Evolutionary conservation across 2,113 vertebrate species (phyloP).

Genomic region (Gasterosteus aculeatus): DNA sequence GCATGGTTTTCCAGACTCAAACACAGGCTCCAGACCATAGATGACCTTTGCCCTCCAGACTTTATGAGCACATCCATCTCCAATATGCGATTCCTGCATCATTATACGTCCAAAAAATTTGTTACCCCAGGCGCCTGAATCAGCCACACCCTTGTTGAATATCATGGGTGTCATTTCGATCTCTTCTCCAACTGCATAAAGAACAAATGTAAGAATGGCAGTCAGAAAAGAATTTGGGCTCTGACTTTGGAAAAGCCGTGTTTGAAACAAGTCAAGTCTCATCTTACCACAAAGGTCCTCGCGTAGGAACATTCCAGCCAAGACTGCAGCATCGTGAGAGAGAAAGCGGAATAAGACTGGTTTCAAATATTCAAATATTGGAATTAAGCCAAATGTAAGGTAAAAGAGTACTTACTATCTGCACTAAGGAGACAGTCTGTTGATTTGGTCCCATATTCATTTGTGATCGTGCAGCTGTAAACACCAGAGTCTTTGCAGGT

Average conservation of each 20-base stretch:
- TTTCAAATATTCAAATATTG: neutral
- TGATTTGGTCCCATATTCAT: constrained; percentile 87
- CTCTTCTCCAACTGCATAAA: constrained; percentile 91
- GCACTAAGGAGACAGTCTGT: constrained; percentile 91
- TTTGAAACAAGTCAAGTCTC: constrained; percentile 5
- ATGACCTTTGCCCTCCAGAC: constrained; percentile 92
- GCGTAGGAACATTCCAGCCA: constrained; percentile 86
- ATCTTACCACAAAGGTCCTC: constrained; percentile 92
- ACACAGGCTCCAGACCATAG: constrained; percentile 94
- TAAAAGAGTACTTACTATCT: constrained; percentile 80
- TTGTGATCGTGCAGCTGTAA: constrained; percentile 90
- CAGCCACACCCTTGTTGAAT: constrained; percentile 92
- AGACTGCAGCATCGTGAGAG: constrained; percentile 76
- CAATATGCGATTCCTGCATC: constrained; percentile 84
- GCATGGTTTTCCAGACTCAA: constrained; percentile 91
- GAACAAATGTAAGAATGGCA: neutral
- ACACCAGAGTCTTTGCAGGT: constrained; percentile 88
- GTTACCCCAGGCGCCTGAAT: constrained; percentile 90
- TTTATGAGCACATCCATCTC: constrained; percentile 83
- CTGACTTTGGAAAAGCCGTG: neutral
- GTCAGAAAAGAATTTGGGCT: neutral
- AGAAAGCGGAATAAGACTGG: neutral
- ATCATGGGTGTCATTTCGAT: constrained; percentile 97
- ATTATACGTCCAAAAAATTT: constrained; percentile 94
- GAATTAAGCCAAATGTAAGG: neutral